Evolutionary conservation across 2,888 invertebrate species (phyloP), one percentile per base, ranked within the genome.

Genomic region (Caenorhabditis sp.): DNA sequence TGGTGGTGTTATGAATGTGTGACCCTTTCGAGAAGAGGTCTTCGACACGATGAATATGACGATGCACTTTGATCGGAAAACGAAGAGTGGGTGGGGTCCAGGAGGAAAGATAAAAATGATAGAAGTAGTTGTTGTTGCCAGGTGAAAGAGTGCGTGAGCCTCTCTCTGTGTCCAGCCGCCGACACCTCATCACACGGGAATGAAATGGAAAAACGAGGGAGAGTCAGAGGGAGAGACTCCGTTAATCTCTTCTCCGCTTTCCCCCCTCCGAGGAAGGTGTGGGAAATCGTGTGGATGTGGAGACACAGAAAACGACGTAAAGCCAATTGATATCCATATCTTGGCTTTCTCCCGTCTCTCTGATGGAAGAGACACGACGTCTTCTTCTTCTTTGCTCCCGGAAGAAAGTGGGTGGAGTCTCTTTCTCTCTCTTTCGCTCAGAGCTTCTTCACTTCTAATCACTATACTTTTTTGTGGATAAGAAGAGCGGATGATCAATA

Each of bases 301-400:
- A 35, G 56, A 64, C 14, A 64, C 51, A 64, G 56, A 64, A 19
- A 31, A 22, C 49, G 24, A 49, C 47, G 56, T 44, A 28, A 51
- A 58, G 64, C 28, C 75, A 75, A 64, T 75, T 75, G 68, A 54
- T 70, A 77, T 77, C 63, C 69, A 77, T 77, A 77, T 77, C 76
- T 69, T 69, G 59, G 44, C 63, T 63, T 41, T 73, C 63, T 41
- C 35, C 16, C 47, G 22, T 41, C 58, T 41, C 68, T 54, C 54
- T 66, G 56, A 44, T 41, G 59, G 61, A 22, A 49, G 61, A 72
- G 49, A 59, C 14, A 10, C 10, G 19, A 19, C 19, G 24, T 10
- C 54, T 14, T 54, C 22, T 19, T 35, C 56, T 38, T 28, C 26
- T 26, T 26, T 68, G 56, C 35, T 16, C 19, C 41, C 54, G 64